Evolutionary conservation across 2,888 invertebrate genomes (phyloP), one percentile per base, ranked within the genome.

Genomic region (Folsomia manolachei): DNA sequence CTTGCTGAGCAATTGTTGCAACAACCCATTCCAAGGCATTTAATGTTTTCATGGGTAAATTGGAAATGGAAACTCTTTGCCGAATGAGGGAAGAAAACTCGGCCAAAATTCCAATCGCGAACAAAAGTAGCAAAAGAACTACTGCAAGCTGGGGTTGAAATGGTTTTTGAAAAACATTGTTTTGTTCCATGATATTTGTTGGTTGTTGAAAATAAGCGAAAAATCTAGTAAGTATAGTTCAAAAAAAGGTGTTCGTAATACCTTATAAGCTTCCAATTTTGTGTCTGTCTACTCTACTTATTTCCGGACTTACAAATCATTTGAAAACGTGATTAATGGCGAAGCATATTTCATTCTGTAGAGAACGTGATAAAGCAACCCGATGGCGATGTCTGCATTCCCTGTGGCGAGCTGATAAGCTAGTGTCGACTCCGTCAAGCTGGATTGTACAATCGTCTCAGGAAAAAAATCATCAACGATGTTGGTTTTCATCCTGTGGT

Each of bases 191-290:
- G 39, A 39, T 4, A 39, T 39, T 39, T 60, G n/a, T 60, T 4
- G 60, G 60, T 60, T 60, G 60, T 19, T 19, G n/a, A n/a, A 60
- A 60, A 60, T 60, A n/a, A 19, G 60, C 60, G n/a, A 11, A 60
- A 60, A 60, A 60, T 60, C 60, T 60, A 21, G 7, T n/a, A n/a
- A n/a, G n/a, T n/a, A n/a, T n/a, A n/a, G 39, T 39, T 39, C 39
- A 39, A 9, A 39, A 39, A 39, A 14, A 39, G 4, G 39, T 14
- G 39, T 39, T 39, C 14, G 4, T 39, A n/a, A 39, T 39, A 39
- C 39, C 39, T 9, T 4, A 39, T 39, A 9, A 14, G 39, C 39
- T n/a, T n/a, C n/a, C n/a, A n/a, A n/a, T n/a, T n/a, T n/a, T n/a
- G n/a, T n/a, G n/a, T n/a, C n/a, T n/a, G n/a, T n/a, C n/a, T n/a